A percentile compares a stretch with the other conserved stretches of the same genome.
Evolutionary conservation across 2,113 vertebrate genomes (phyloP).

Genomic region (Lontra canadensis): DNA sequence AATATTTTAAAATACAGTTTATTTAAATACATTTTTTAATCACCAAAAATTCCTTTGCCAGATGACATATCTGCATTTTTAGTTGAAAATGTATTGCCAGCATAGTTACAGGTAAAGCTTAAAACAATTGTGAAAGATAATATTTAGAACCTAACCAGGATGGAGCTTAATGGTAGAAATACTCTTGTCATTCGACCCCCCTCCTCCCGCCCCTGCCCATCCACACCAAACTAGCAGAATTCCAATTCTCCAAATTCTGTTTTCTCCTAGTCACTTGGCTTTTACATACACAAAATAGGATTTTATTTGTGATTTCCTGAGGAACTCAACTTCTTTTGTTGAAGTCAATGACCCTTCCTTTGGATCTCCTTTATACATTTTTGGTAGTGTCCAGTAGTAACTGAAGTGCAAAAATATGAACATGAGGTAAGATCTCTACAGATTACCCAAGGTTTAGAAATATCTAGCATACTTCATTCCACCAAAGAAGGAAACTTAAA

Average conservation of each 20-base stretch:
- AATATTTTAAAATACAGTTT: not conserved
- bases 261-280: not conserved
- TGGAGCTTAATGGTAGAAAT: not conserved
- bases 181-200: not conserved
- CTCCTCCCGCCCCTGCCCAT: accelerated
- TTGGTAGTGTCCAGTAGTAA: not conserved
- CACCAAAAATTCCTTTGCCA: not conserved
- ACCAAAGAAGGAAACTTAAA: not conserved
- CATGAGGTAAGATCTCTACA: not conserved
- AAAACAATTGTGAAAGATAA: not conserved
- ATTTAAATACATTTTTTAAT: not conserved
- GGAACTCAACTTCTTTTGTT: not conserved
- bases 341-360: not conserved
- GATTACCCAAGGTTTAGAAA: not conserved
- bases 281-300: not conserved
- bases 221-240: not conserved
- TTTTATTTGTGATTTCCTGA: conserved; percentile 36
- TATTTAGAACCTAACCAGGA: not conserved
- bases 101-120: not conserved
- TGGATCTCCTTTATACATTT: not conserved
- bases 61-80: not conserved
- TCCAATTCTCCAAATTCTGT: not conserved
- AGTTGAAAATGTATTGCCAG: not conserved
- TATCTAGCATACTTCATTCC: not conserved
- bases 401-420: not conserved